A percentile compares a stretch with the other conserved stretches of the same genome.
Evolutionary conservation across 2,113 vertebrate genomes (phyloP).

Genomic region (Scalopus aquaticus): DNA sequence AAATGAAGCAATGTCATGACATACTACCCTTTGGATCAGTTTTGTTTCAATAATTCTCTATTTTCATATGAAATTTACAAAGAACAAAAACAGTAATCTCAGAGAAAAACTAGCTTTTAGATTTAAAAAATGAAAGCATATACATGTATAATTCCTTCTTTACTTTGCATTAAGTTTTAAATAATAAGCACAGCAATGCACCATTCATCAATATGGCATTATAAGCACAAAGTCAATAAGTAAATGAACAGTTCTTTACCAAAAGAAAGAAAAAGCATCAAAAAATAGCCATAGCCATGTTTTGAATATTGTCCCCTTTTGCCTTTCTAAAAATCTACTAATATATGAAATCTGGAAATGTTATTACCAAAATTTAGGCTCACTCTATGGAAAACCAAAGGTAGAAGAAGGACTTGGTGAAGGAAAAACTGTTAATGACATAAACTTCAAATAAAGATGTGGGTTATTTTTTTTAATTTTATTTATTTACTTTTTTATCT

Average conservation of each 20-base stretch:
- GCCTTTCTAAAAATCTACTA: neutral
- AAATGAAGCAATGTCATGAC: neutral
- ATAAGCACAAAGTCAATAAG: constrained; percentile 1
- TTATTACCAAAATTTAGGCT: neutral
- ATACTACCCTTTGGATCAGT: neutral
- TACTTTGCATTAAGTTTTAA: constrained; percentile 31
- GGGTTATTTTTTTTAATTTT: no score
- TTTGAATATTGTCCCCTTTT: neutral
- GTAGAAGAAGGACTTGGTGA: neutral
- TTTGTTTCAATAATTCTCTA: constrained; percentile 37
- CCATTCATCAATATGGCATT: neutral
- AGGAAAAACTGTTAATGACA: neutral
- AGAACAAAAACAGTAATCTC: constrained; percentile 18
- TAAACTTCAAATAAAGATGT: constrained; percentile 13
- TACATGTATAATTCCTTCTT: neutral
- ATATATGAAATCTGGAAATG: neutral
- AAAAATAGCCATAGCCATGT: neutral
- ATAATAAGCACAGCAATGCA: neutral
- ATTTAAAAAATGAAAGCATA: constrained; percentile 19
- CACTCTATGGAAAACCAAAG: neutral
- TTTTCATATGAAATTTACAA: neutral
- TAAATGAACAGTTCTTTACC: constrained; percentile 9
- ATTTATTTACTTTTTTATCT: no score
- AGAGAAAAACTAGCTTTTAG: neutral
- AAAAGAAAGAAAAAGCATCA: constrained; percentile 1